Evolutionary conservation across 2,888 invertebrate species (phyloP).

Genomic region (Nephrotoma appendiculata): DNA sequence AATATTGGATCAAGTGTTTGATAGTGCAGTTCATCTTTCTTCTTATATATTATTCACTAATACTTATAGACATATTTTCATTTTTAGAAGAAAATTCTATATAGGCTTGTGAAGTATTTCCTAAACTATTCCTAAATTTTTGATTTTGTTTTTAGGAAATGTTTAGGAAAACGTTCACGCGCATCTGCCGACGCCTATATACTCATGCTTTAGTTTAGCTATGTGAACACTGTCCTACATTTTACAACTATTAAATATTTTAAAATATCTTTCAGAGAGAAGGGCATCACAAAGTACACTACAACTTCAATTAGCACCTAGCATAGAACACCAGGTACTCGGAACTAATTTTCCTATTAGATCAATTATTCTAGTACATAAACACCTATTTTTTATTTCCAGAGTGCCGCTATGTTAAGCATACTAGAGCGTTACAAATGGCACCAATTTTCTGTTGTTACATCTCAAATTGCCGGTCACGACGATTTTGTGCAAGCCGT

Average conservation of each 20-base stretch:
- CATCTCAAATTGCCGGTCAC: slow-evolving; percentile 86
- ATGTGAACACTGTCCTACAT: not conserved
- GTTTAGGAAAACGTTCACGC: too few species aligned
- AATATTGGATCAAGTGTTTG: too few species aligned
- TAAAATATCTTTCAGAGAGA: slow-evolving; percentile 31
- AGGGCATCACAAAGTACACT: slow-evolving; percentile 76
- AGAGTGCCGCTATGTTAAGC: slow-evolving; percentile 86
- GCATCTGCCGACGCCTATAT: too few species aligned
- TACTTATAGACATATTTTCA: too few species aligned
- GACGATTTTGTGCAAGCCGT: slow-evolving; percentile 93
- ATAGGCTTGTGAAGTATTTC: too few species aligned
- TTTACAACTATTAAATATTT: not conserved
- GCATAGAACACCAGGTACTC: slow-evolving; percentile 70
- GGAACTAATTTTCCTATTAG: not conserved
- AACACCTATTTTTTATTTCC: not conserved
- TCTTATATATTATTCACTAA: too few species aligned
- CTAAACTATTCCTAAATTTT: too few species aligned
- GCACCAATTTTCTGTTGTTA: slow-evolving; percentile 91
- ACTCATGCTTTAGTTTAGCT: too few species aligned
- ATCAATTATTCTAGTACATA: not conserved
- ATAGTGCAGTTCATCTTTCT: too few species aligned
- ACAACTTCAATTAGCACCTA: slow-evolving; percentile 88
- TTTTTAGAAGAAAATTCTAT: too few species aligned
- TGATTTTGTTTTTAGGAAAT: too few species aligned
- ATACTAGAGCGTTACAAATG: slow-evolving; percentile 91